phyloP scores from a whole-genome alignment of 2,888 invertebrate genomes.

The Drosophila barbarae region DNA sequence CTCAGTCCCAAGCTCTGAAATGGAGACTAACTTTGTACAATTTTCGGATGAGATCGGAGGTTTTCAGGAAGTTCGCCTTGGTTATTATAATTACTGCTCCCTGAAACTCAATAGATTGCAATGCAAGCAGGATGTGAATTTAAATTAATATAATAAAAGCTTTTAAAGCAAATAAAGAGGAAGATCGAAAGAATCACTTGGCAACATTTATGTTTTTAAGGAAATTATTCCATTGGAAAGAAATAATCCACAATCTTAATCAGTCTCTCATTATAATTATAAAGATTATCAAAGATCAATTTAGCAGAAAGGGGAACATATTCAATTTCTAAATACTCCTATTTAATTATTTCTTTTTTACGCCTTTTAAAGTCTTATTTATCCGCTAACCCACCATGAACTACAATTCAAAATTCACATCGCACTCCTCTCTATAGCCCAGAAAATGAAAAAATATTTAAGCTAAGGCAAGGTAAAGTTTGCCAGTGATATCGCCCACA shows the following conservation, averaged over 20 bases:
- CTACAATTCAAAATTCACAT: neutral
- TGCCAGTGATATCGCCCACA: constrained; percentile 51
- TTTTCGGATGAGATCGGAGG: constrained; percentile 30
- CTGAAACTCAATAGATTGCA: constrained; percentile 62
- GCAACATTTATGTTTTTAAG: too few species aligned
- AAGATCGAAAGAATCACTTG: too few species aligned
- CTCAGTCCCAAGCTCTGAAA: constrained; percentile 16
- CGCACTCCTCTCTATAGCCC: too few species aligned
- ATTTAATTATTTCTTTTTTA: neutral
- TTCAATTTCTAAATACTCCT: neutral
- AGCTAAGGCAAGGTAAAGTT: neutral
- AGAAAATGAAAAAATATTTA: neutral
- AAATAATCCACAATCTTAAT: too few species aligned
- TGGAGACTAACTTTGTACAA: constrained; percentile 24
- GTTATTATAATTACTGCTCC: constrained; percentile 70
- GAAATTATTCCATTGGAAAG: too few species aligned
- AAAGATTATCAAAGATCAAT: too few species aligned
- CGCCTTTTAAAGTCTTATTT: neutral
- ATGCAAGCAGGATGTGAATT: constrained; percentile 57
- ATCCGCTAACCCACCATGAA: neutral
- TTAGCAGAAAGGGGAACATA: too few species aligned
- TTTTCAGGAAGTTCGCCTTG: constrained; percentile 37
- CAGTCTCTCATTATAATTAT: too few species aligned
- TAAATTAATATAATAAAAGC: neutral
- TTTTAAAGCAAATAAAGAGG: too few species aligned